A percentile compares a stretch with the other conserved stretches of the same genome.
Conservation (phyloP, 2,888 invertebrate genomes). For the Amblyteles armatorius region DNA sequence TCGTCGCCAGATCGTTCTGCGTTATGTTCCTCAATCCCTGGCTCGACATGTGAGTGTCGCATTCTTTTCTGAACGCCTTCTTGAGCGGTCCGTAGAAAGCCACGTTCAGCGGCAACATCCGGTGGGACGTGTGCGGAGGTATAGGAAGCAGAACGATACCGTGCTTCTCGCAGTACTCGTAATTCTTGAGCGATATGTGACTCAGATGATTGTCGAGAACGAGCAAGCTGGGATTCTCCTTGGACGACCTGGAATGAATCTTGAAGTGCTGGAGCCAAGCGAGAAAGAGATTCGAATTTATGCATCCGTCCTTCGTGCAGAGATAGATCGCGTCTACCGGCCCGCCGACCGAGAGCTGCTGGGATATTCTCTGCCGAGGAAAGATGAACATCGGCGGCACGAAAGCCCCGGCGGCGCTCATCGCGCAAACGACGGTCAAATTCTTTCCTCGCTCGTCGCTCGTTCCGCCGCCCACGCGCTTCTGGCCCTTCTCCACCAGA, state of each 20-base stretch:
- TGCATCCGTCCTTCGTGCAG: conserved; percentile 77
- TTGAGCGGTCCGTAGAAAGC: conserved; percentile 74
- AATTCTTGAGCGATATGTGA: conserved; percentile 71
- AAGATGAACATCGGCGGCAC: conserved; percentile 85
- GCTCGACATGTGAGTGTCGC: conserved; percentile 63
- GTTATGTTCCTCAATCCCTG: conserved; percentile 66
- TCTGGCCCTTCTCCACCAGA: conserved; percentile 77
- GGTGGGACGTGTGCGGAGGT: conserved; percentile 75
- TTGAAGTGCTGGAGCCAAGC: conserved; percentile 74
- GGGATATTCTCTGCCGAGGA: conserved; percentile 82
- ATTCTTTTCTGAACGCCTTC: conserved; percentile 68
- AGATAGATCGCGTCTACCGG: conserved; percentile 79
- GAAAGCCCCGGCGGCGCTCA: conserved; percentile 81
- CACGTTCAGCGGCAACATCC: conserved; percentile 72
- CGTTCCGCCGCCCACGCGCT: conserved; percentile 39
- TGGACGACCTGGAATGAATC: conserved; percentile 75
- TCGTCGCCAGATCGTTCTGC: conserved; percentile 65
- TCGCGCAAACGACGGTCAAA: conserved; percentile 77
- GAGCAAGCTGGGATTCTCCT: conserved; percentile 78
- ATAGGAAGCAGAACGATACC: conserved; percentile 72
- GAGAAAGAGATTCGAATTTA: conserved; percentile 62
- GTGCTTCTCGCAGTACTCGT: conserved; percentile 67
- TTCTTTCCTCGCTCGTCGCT: conserved; percentile 62
- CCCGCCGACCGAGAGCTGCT: conserved; percentile 81
- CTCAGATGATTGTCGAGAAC: conserved; percentile 75